Evolutionary conservation across 2,888 invertebrate genomes (phyloP).

Genomic region (Lasioglossum villosulum): DNA sequence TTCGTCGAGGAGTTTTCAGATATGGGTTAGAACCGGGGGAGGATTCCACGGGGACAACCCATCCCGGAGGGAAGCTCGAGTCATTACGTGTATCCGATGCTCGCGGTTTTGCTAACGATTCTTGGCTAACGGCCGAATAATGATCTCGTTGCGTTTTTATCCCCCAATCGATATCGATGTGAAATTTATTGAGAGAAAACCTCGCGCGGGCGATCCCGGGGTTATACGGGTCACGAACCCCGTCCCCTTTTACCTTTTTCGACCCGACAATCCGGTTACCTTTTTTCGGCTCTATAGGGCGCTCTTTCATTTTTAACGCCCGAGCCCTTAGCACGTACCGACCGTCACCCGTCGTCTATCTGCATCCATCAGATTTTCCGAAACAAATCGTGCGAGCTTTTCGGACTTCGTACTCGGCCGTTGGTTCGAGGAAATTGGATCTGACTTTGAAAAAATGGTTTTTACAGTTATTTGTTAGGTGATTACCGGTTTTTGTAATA

Average conservation of each 20-base stretch:
- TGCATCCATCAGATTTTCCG: neutral
- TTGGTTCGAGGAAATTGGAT: neutral
- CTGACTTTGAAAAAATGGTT: neutral
- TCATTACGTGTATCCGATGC: conserved; percentile 52
- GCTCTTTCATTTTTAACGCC: conserved; percentile 3
- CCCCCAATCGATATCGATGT: conserved; percentile 35
- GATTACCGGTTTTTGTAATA: neutral
- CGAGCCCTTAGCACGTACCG: neutral
- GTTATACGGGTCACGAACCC: conserved; percentile 14
- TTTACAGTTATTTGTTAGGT: neutral
- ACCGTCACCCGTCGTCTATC: neutral
- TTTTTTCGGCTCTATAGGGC: conserved; percentile 1
- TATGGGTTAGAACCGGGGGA: conserved; percentile 36
- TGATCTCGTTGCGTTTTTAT: conserved; percentile 43
- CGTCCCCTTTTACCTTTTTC: conserved; percentile 10
- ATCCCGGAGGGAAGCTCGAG: conserved; percentile 18
- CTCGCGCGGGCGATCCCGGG: neutral
- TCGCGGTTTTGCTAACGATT: conserved; percentile 41
- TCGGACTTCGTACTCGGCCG: neutral
- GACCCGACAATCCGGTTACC: neutral
- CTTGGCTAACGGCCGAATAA: conserved; percentile 31
- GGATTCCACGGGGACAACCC: neutral
- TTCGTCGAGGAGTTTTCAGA: conserved; percentile 22
- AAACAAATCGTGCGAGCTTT: neutral
- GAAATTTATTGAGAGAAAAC: conserved; percentile 33